Percentiles rank a stretch among this genome's conserved stretches.
These are phyloP conservation scores for Athalia rosae DNA, from an alignment of 2,888 invertebrate genomes.

Conservation along the genomic window DNA sequence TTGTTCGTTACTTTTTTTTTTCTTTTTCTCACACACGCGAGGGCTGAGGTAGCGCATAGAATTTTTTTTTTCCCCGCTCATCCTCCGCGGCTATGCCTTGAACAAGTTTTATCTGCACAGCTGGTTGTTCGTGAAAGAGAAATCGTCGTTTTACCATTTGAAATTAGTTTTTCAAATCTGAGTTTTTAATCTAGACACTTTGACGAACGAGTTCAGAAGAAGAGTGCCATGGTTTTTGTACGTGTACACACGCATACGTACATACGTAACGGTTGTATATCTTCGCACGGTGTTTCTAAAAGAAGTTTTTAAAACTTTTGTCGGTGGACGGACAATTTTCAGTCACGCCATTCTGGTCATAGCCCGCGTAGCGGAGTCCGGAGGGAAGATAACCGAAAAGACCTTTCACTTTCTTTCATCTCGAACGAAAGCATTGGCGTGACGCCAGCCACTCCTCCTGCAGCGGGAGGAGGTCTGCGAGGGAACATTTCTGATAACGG, in stretches of 20 bases:
- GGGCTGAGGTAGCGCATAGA: no score
- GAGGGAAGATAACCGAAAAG: conserved; percentile 17
- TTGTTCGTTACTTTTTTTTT: no score
- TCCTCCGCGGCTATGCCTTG: background rate
- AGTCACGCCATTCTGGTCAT: background rate
- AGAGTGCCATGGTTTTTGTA: conserved; percentile 6
- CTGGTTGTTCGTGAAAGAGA: background rate
- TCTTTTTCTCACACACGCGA: no score
- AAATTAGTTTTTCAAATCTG: conserved; percentile 19
- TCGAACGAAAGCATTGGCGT: conserved; percentile 17
- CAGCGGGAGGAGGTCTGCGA: no score
- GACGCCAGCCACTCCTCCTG: conserved; percentile 9
- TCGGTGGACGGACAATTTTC: conserved; percentile 33
- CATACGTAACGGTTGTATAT: background rate
- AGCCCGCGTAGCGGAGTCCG: background rate
- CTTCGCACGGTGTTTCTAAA: background rate
- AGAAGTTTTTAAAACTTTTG: conserved; percentile 15
- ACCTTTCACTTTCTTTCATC: conserved; percentile 23
- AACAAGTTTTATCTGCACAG: background rate
- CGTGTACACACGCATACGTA: background rate
- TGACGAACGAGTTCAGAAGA: conserved; percentile 31
- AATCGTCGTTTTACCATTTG: background rate
- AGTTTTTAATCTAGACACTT: conserved; percentile 36
- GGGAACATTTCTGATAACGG: no score
- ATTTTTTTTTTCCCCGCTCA: background rate